These are phyloP conservation scores for Oryctolagus cuniculus DNA, from an alignment of 2,113 vertebrate species.

Conservation along the genomic window mOryCun1.1 NC_091441.1:30214001-30214500, in stretches of 20 bases:
- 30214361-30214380: slow-evolving; percentile 48
- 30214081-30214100: background rate
- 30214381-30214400: background rate
- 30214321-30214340: slow-evolving; percentile 55
- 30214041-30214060: accelerated
- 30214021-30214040: background rate
- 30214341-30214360: slow-evolving; percentile 58
- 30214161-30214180: slow-evolving; percentile 25
- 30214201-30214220: slow-evolving; percentile 63
- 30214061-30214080: background rate
- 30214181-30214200: slow-evolving; percentile 55
- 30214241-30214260: slow-evolving; percentile 79
- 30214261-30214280: slow-evolving; percentile 69
- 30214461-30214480: slow-evolving; percentile 11
- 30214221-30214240: slow-evolving; percentile 64
- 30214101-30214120: background rate
- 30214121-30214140: background rate
- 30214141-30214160: background rate
- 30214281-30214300: slow-evolving; percentile 75
- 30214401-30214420: background rate
- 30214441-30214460: background rate
- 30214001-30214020: background rate
- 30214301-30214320: slow-evolving; percentile 81
- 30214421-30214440: background rate
- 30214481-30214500: background rate